These are phyloP conservation scores for Protonibea diacanthus DNA, from an alignment of 2,797 vertebrate species.

Conservation along the genomic window DNA sequence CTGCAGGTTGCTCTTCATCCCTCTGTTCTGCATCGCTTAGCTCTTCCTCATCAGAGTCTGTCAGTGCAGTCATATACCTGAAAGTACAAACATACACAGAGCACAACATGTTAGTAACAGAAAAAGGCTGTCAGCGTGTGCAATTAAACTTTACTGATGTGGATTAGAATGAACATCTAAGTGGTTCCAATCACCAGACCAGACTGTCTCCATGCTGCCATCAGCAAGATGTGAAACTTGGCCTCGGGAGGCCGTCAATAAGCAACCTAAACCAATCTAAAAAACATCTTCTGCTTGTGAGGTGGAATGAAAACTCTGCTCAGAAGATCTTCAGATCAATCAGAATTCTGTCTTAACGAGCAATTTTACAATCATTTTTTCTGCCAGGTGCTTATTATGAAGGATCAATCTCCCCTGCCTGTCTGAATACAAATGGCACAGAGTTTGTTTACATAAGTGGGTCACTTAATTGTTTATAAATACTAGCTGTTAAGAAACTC, in stretches of 20 bases:
- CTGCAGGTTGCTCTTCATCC: slow-evolving; percentile 69
- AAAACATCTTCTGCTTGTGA: slow-evolving; percentile 34
- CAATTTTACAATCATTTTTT: slow-evolving; percentile 44
- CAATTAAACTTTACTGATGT: slow-evolving; percentile 13
- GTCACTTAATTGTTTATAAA: slow-evolving; percentile 74
- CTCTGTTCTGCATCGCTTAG: slow-evolving; percentile 55
- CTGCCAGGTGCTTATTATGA: slow-evolving; percentile 56
- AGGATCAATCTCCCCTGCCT: slow-evolving; percentile 48
- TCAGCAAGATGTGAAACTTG: slow-evolving; percentile 13
- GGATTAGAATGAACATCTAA: slow-evolving; percentile 1
- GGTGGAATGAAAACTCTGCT: slow-evolving; percentile 38
- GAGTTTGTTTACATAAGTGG: slow-evolving; percentile 71
- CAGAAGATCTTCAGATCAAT: slow-evolving; percentile 47
- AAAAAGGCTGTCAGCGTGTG: slow-evolving; percentile 13
- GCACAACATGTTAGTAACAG: not conserved
- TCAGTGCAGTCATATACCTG: slow-evolving; percentile 96
- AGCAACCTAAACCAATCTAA: slow-evolving; percentile 1
- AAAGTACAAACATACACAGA: slow-evolving; percentile 55
- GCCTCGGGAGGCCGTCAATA: slow-evolving; percentile 19
- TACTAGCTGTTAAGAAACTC: slow-evolving; percentile 53
- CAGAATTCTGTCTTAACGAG: slow-evolving; percentile 51
- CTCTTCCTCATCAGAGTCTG: slow-evolving; percentile 89
- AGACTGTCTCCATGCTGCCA: slow-evolving; percentile 19
- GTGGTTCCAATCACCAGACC: slow-evolving; percentile 12
- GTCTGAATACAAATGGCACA: slow-evolving; percentile 59